These are phyloP conservation scores for Eupithecia subfuscata DNA, from an alignment of 2,888 invertebrate genomes.

Conservation along the genomic window DNA sequence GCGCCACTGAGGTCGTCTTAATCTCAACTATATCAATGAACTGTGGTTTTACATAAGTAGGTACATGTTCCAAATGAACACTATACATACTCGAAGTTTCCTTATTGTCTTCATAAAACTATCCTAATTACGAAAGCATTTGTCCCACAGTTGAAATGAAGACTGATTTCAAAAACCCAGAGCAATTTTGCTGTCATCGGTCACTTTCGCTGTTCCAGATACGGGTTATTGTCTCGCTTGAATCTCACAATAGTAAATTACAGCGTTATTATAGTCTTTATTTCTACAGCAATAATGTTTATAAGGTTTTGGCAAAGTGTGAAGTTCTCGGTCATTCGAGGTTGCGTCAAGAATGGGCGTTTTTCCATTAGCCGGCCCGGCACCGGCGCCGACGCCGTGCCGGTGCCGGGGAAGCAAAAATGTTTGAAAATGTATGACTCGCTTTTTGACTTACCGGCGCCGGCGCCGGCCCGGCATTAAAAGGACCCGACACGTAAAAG, in stretches of 20 bases:
- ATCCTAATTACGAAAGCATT: constrained; percentile 10
- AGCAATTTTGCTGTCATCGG: constrained; percentile 51
- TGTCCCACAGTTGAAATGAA: constrained; percentile 23
- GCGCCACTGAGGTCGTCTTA: too few species aligned
- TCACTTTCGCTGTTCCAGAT: constrained; percentile 68
- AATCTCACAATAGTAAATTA: constrained; percentile 45
- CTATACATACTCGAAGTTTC: too few species aligned
- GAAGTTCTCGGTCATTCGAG: constrained; percentile 45
- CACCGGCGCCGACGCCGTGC: too few species aligned
- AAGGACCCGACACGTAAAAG: too few species aligned
- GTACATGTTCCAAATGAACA: too few species aligned
- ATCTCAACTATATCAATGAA: too few species aligned
- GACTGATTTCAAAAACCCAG: constrained; percentile 45
- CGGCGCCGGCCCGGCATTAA: too few species aligned
- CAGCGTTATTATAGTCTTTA: constrained; percentile 38
- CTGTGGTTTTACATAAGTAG: too few species aligned
- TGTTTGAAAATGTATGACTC: too few species aligned
- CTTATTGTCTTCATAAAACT: not conserved
- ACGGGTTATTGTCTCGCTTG: constrained; percentile 52
- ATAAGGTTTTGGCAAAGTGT: constrained; percentile 25
- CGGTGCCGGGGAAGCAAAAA: too few species aligned
- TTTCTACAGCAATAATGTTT: constrained; percentile 35
- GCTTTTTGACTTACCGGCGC: too few species aligned
- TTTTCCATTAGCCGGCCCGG: too few species aligned
- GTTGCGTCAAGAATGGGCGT: constrained; percentile 44